phyloP scores from a whole-genome alignment of 2,888 invertebrate species.

The Erannis defoliaria region DNA sequence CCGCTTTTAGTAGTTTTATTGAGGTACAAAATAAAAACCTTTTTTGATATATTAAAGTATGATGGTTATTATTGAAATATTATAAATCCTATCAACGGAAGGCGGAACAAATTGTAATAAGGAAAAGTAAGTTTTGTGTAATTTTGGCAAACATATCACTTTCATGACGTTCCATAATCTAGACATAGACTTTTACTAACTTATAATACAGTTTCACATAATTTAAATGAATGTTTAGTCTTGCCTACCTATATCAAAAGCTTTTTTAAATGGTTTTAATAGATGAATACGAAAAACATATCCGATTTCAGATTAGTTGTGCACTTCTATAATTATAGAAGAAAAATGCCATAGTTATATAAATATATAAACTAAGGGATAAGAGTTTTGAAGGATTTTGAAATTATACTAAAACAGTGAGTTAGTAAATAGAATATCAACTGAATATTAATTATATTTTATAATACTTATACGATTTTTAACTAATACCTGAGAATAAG shows the following conservation, averaged over 20 bases:
- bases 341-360: conserved; percentile 30
- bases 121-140: not conserved
- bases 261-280: conserved; percentile 8
- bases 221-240: no score
- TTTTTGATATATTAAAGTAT: conserved; percentile 16
- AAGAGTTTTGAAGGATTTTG: not conserved
- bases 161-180: not conserved
- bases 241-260: no score
- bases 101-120: not conserved
- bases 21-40: conserved; percentile 26
- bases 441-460: conserved; percentile 2
- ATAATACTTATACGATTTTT: not conserved
- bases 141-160: conserved; percentile 8
- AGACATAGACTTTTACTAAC: not conserved
- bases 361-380: conserved; percentile 3
- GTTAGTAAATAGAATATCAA: conserved; percentile 9
- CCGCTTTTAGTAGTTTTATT: conserved; percentile 22
- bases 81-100: not conserved
- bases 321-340: conserved; percentile 7
- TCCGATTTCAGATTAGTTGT: conserved; percentile 9
- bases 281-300: not conserved
- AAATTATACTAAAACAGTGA: conserved; percentile 18
- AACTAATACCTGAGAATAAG: conserved; percentile 10
- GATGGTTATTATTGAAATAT: conserved; percentile 14
- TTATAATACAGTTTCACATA: not conserved